phyloP scores from a whole-genome alignment of 2,113 vertebrate genomes.

The Pao palembangensis region DNA sequence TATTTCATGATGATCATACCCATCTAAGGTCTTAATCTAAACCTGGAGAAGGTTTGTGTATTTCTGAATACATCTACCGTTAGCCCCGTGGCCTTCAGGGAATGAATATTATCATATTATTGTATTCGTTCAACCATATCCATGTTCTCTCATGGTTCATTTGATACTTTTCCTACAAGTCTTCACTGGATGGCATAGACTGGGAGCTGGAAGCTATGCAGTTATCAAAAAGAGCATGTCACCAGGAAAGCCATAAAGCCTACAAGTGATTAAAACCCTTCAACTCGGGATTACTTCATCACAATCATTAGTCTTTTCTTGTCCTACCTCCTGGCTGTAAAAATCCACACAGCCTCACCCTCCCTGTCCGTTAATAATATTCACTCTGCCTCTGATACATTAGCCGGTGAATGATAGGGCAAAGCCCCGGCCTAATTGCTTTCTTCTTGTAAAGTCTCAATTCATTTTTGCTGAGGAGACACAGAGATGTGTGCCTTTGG shows the following conservation, averaged over 20 bases:
- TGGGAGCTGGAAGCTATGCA: constrained; percentile 43
- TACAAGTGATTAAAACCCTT: constrained; percentile 75
- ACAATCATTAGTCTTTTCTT: constrained; percentile 69
- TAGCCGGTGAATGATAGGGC: constrained; percentile 74
- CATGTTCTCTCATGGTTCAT: constrained; percentile 60
- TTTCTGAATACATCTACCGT: no score
- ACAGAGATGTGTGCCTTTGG: constrained; percentile 51
- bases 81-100: constrained; percentile 27
- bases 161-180: constrained; percentile 45
- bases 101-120: constrained; percentile 49
- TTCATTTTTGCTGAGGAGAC: constrained; percentile 74
- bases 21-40: no score
- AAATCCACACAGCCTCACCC: constrained; percentile 61
- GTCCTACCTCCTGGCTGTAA: constrained; percentile 67
- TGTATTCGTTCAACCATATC: constrained; percentile 51
- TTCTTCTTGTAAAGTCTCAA: constrained; percentile 77
- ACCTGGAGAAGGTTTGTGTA: no score
- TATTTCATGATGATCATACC: no score
- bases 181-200: constrained; percentile 36
- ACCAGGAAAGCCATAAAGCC: constrained; percentile 64
- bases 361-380: constrained; percentile 67
- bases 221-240: constrained; percentile 67
- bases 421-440: constrained; percentile 74
- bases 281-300: constrained; percentile 70
- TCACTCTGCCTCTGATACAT: constrained; percentile 73